Base-by-base conservation (phyloP, 2,797 vertebrate species). In the Darevskia mixta region DNA sequence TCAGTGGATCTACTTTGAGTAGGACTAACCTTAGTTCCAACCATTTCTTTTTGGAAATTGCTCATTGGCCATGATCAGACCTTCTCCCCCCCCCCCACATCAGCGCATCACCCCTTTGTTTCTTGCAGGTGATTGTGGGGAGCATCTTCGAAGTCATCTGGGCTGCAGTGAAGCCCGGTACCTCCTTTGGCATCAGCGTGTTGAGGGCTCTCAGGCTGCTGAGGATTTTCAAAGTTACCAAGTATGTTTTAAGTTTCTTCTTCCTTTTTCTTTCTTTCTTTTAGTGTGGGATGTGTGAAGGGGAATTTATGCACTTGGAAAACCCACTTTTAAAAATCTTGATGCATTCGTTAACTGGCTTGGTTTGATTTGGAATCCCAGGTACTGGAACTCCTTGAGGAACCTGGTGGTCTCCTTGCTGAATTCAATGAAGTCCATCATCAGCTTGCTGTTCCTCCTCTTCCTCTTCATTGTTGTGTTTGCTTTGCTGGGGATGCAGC, bases 391-490 rank as follows among this genome's bases (percentile, higher is more conserved):
- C 93, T 99, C 99, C 77, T 87, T 99, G 93, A 96, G 99, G 93
- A 99, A 99, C 89, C 95, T 99, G 92, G 99, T 99, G 79, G 98
- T 99, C 0, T 99, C 99, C 69, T 93, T 99, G 95, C 97, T 99
- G 43, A 99, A 98, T 96, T 99, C 99, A 85, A 99, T 99, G 99
- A 99, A 99, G 93, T 99, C 98, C 83, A 99, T 99, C 94, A 98
- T 99, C 96, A 99, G 98, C 94, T 95, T 99, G 86, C 96, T 99
- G 29, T 99, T 99, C 96, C 97, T 99, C 87, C 98, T 99, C 3
- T 99, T 99, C 95, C 98, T 99, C 81, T 99, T 99, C 97, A 99
- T 99, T 0, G 99, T 99, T 89, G 99, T 99, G 91, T 99, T 99
- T 1, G 98, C 98, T 73, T 93, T 99, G 94, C 97, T 99, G 93